Conservation (phyloP, 2,888 invertebrate species). For the Dasysyrphus tricinctus region DNA sequence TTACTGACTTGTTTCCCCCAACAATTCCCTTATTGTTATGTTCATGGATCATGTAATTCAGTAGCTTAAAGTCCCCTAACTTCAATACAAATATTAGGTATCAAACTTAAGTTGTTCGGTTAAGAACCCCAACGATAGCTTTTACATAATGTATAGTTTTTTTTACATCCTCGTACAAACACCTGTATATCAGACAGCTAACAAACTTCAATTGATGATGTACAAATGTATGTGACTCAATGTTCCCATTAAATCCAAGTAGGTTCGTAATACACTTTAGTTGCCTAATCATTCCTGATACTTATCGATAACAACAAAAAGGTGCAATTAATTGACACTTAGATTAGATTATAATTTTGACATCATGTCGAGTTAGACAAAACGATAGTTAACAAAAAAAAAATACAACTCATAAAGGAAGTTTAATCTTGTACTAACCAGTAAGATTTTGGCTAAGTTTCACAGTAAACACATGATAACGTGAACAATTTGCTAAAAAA, state of each 20-base stretch:
- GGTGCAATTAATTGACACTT: conserved; percentile 52
- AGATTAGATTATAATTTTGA: conserved; percentile 48
- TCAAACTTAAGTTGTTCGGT: too few species aligned
- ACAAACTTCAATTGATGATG: neutral
- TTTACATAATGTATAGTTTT: too few species aligned
- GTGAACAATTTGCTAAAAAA: too few species aligned
- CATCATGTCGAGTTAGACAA: conserved; percentile 34
- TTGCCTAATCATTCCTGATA: conserved; percentile 47
- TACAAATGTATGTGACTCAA: neutral
- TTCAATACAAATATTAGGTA: too few species aligned
- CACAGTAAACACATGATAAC: too few species aligned
- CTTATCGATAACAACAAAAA: conserved; percentile 46
- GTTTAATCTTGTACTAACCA: conserved; percentile 8
- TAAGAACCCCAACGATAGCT: too few species aligned
- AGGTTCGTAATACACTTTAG: neutral
- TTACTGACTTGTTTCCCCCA: too few species aligned
- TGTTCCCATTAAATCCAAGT: conserved; percentile 6
- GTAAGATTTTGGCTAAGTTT: neutral
- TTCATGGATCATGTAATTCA: too few species aligned
- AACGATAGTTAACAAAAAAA: neutral
- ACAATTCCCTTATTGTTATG: too few species aligned
- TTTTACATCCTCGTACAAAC: too few species aligned
- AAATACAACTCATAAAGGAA: neutral
- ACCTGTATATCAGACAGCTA: neutral
- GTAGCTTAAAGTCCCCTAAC: too few species aligned